Evolutionary conservation across 2,888 invertebrate genomes (phyloP).

Genomic region (Drosophila neonasuta): DNA sequence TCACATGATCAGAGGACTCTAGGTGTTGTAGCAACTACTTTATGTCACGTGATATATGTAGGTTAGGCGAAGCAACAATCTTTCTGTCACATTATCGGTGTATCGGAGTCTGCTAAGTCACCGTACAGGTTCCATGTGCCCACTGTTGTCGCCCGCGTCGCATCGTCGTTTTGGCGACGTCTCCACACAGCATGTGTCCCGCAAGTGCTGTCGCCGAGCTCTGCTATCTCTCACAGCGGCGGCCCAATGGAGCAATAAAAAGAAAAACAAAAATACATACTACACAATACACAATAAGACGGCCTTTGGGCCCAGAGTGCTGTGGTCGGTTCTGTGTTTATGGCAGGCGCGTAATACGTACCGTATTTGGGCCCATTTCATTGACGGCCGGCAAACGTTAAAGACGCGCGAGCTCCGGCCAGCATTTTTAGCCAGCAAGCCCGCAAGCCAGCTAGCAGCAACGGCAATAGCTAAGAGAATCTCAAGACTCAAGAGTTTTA

Average conservation of each 20-base stretch:
- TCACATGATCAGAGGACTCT: not conserved
- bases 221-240: constrained; percentile 44
- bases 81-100: too few species aligned
- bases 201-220: constrained; percentile 16
- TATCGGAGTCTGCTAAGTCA: not conserved
- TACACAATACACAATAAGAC: constrained; percentile 9
- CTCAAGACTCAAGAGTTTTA: constrained; percentile 17
- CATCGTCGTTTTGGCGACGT: constrained; percentile 8
- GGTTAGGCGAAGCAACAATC: not conserved
- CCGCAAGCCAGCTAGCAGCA: not conserved
- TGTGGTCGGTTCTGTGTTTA: constrained; percentile 21
- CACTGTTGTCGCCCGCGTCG: constrained; percentile 13
- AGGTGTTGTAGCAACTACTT: not conserved
- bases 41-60: not conserved
- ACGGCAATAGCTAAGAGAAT: constrained; percentile 1
- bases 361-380: constrained; percentile 47
- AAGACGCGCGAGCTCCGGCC: constrained; percentile 43
- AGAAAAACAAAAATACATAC: constrained; percentile 1
- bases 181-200: constrained; percentile 26
- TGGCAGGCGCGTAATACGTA: constrained; percentile 5
- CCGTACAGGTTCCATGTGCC: not conserved
- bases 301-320: constrained; percentile 26
- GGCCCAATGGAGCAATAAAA: constrained; percentile 38
- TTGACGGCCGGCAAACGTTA: constrained; percentile 65
- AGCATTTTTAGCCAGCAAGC: not conserved